phyloP scores from a whole-genome alignment of 2,113 vertebrate genomes.

The Cygnus buccinator region DNA sequence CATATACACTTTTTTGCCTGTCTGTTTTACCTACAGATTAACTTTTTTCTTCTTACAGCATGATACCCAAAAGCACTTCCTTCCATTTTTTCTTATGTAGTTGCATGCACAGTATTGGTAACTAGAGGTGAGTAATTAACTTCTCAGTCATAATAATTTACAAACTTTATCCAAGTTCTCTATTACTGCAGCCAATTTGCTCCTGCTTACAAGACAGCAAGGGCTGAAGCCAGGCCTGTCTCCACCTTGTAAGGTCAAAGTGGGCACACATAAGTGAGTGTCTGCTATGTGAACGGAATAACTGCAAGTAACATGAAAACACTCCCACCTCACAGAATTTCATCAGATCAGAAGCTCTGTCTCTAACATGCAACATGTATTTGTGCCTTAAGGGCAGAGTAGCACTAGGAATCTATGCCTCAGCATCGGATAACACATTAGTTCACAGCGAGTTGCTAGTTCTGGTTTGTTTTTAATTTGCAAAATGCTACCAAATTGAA shows the following conservation, averaged over 20 bases:
- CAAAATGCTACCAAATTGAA: neutral
- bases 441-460: neutral
- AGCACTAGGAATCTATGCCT: neutral
- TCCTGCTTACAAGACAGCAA: neutral
- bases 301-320: neutral
- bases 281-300: neutral
- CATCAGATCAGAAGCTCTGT: neutral
- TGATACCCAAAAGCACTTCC: neutral
- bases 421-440: neutral
- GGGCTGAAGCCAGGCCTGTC: neutral
- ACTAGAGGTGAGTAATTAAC: neutral
- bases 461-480: neutral
- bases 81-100: neutral
- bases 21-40: neutral
- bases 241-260: neutral
- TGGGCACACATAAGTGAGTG: neutral
- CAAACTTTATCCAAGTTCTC: neutral
- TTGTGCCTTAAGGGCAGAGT: neutral
- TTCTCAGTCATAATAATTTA: neutral
- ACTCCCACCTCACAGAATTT: neutral
- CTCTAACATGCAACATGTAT: neutral
- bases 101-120: neutral
- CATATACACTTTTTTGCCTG: neutral
- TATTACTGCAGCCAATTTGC: neutral
- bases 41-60: neutral